phyloP scores from a whole-genome alignment of 64 coral and sea anemone genomes.

The Stichodactyla mertensii region DNA sequence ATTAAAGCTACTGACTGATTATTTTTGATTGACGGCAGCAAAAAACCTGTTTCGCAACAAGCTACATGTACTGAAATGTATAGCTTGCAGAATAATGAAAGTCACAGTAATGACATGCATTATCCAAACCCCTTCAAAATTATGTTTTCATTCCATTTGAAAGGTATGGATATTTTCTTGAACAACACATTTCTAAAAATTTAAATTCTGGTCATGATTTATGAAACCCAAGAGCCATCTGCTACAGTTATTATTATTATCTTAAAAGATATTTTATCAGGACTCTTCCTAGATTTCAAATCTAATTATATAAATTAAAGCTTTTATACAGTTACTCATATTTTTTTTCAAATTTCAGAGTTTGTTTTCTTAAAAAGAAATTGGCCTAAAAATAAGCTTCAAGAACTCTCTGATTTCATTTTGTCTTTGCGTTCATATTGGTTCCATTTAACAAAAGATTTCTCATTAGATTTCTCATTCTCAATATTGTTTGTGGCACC shows the following conservation, averaged over 20 bases:
- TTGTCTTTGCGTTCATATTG: too few relatives aligned
- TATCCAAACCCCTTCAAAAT: background rate
- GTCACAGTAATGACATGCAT: background rate
- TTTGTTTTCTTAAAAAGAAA: background rate
- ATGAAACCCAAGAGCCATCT: background rate
- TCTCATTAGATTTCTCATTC: too few relatives aligned
- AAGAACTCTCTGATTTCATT: background rate
- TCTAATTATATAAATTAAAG: background rate
- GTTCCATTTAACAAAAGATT: too few relatives aligned
- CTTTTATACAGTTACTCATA: background rate
- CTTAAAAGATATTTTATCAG: conserved; percentile 7
- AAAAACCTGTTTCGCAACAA: too few relatives aligned
- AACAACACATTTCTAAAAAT: background rate
- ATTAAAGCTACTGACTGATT: too few relatives aligned
- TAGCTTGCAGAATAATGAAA: background rate
- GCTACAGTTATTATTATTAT: background rate
- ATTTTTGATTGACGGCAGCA: too few relatives aligned
- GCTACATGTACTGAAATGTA: too few relatives aligned
- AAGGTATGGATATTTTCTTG: background rate
- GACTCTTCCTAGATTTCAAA: background rate
- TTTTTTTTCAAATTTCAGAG: background rate
- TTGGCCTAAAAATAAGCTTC: background rate
- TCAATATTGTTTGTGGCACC: too few relatives aligned
- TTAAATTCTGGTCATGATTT: background rate
- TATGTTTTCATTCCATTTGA: background rate